Conservation (phyloP, 2,888 invertebrate species). For the Pristionchus mayeri region DNA sequence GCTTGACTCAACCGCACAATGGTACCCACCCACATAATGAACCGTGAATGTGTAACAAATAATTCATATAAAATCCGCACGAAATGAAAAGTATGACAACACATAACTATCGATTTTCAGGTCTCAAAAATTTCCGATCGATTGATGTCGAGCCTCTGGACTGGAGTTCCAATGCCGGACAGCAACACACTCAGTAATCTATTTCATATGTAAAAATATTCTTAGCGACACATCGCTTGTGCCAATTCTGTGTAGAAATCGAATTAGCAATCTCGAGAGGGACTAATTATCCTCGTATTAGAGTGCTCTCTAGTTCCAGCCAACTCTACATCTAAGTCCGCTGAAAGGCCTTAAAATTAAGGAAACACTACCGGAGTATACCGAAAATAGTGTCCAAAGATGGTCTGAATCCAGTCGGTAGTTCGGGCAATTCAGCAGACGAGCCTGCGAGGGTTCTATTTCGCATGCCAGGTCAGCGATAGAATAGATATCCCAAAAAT, state of each 20-base stretch:
- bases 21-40: too few species aligned
- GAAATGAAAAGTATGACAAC: too few species aligned
- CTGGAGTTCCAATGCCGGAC: background rate
- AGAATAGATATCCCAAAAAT: conserved; percentile 12
- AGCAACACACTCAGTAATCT: background rate
- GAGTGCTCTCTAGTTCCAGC: too few species aligned
- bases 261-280: background rate
- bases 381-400: too few species aligned
- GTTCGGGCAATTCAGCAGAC: conserved; percentile 24
- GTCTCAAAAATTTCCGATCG: conserved; percentile 18
- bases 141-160: background rate
- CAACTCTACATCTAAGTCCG: too few species aligned
- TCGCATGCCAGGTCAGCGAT: conserved; percentile 41
- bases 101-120: too few species aligned
- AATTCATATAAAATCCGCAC: too few species aligned
- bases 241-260: too few species aligned
- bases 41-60: too few species aligned
- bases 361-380: too few species aligned
- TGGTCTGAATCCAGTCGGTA: background rate
- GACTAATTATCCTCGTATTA: too few species aligned
- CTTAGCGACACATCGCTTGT: background rate
- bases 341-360: background rate
- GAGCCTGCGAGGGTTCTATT: background rate
- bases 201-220: background rate
- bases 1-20: too few species aligned